Base-by-base conservation (phyloP, 2,113 vertebrate species). In the Oreochromis spilurus region DNA sequence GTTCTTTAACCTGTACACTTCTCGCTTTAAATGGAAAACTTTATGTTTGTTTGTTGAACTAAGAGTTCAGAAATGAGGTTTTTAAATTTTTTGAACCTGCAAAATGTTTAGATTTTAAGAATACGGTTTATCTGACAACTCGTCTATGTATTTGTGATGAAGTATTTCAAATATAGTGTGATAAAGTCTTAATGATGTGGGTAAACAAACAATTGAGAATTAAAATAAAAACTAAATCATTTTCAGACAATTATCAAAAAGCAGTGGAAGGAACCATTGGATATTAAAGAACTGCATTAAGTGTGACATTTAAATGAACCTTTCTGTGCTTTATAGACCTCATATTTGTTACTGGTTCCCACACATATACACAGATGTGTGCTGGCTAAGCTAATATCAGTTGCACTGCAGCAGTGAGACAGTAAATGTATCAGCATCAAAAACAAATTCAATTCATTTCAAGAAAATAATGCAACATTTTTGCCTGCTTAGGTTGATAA, bases 401-500 rank as follows among this genome's bases (percentile, higher is more conserved):
- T 62, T 10, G 2, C 55, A 57, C 7, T 1, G 4, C 3, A 52
- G 17, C 50, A 52, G 50, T 19, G 2, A n/a, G 9, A 54, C 4
- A 21, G n/a, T 21, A 54, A 21, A 21, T 54, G 11, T 10, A 21
- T 4, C n/a, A 12, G 6, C 14, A 29, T 75, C 9, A 75, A 75
- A 77, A 12, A 48, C 0, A 50, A 17, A 29, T 50, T 50, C 2
- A 0, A 45, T 75, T 50, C 11, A 31, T 48, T 48, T 17, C 4
- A 17, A 5, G 14, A 72, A 72, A 48, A 72, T 11, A 72, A 70
- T 26, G 1, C 65, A 26, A 43, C 2, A 2, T 0, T 0, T 45
- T 72, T 26, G 2, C 21, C 67, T 48, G 14, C 24, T 31, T 48
- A 48, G 9, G 43, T 2, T 31, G 24, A 17, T 50, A 29, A 50